Conservation (phyloP, 1,140 invertebrate species). For the Drosophila subobscura region DNA sequence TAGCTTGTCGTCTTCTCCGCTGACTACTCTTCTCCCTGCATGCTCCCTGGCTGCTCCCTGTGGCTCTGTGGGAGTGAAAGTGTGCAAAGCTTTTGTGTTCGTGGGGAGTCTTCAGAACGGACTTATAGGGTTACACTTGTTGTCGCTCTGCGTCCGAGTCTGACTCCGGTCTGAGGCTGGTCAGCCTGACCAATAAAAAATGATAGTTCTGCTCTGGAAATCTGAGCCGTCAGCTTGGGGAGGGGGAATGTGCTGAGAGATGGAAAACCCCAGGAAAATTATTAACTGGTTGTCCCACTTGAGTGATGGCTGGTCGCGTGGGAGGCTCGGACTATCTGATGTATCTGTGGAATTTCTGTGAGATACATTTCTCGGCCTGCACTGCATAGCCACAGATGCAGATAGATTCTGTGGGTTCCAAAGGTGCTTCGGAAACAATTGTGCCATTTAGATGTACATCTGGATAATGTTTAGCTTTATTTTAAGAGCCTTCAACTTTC, state of each 20-base stretch:
- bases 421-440: too few species aligned
- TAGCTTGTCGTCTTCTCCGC: conserved; percentile 31
- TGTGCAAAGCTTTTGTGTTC: conserved; percentile 37
- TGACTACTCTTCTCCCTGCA: conserved; percentile 2
- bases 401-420: not conserved
- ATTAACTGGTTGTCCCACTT: conserved; percentile 49
- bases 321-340: conserved; percentile 8
- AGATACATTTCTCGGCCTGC: conserved; percentile 20
- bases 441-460: too few species aligned
- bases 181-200: conserved; percentile 40
- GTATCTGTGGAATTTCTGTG: conserved; percentile 14
- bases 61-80: conserved; percentile 24
- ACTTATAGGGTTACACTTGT: conserved; percentile 52
- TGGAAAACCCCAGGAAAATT: conserved; percentile 21
- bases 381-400: not conserved
- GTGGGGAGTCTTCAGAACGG: conserved; percentile 29
- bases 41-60: conserved; percentile 10
- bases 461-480: too few species aligned
- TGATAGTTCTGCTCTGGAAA: conserved; percentile 42
- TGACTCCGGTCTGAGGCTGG: conserved; percentile 22
- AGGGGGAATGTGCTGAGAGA: conserved; percentile 1
- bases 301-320: conserved; percentile 29
- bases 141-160: conserved; percentile 41
- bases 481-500: not conserved
- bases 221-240: conserved; percentile 14